These are phyloP conservation scores for Pammene aurita DNA, from an alignment of 2,888 invertebrate genomes.

Conservation along the genomic window DNA sequence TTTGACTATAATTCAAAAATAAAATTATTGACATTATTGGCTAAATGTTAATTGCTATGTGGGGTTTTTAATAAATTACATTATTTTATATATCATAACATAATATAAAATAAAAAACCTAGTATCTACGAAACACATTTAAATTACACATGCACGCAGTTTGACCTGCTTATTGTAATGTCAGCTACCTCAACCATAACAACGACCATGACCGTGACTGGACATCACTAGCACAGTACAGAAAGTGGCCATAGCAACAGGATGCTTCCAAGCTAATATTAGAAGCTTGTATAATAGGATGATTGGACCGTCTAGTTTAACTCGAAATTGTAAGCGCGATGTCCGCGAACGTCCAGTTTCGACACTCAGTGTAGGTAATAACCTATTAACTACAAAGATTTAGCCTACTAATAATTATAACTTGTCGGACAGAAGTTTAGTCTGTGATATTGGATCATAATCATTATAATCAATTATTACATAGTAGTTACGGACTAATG, in stretches of 20 bases:
- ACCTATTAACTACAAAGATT: not conserved
- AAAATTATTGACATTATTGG: too few relatives aligned
- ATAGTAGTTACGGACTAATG: constrained; percentile 16
- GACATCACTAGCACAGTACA: not conserved
- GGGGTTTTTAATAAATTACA: not conserved
- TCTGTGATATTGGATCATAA: constrained; percentile 41
- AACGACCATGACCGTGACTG: constrained; percentile 2
- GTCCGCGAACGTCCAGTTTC: constrained; percentile 20
- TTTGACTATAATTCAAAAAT: not conserved
- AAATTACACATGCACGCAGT: not conserved
- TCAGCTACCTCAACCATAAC: not conserved
- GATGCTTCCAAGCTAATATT: constrained; percentile 25
- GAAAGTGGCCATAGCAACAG: constrained; percentile 31
- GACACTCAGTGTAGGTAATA: not conserved
- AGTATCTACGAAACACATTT: not conserved
- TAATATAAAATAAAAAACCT: not conserved
- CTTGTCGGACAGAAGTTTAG: constrained; percentile 23
- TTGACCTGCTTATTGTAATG: not conserved
- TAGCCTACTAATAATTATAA: not conserved
- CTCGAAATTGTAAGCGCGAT: constrained; percentile 31
- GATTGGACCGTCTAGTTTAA: constrained; percentile 28
- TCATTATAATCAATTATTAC: constrained; percentile 36
- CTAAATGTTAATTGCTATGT: too few relatives aligned
- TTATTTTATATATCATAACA: not conserved
- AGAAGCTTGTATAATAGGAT: constrained; percentile 26